phyloP scores from a whole-genome alignment of 92 coral and sea anemone species.

The Parazoanthus atlanticus region DNA sequence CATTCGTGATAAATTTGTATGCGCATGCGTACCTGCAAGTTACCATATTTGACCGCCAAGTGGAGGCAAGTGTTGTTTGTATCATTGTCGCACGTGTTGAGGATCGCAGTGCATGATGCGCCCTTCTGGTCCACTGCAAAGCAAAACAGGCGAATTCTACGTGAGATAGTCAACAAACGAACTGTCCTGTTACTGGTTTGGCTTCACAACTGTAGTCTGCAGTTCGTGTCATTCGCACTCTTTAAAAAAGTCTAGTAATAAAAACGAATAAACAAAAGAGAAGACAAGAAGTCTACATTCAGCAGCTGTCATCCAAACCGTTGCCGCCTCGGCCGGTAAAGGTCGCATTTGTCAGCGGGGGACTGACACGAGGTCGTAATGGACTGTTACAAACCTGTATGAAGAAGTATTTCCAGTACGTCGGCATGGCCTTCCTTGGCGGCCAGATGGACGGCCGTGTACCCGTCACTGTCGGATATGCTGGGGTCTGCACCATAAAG shows the following conservation, averaged over 20 bases:
- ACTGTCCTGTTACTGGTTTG: too few species aligned
- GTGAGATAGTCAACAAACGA: background rate
- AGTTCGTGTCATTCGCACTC: too few species aligned
- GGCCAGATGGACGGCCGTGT: constrained; percentile 74
- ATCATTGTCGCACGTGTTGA: constrained; percentile 64
- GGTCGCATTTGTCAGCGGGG: too few species aligned
- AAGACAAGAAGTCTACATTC: background rate
- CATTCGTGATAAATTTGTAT: background rate
- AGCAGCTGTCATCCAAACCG: too few species aligned
- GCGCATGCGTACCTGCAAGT: constrained; percentile 66
- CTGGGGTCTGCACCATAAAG: constrained; percentile 71
- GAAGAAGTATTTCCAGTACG: constrained; percentile 61
- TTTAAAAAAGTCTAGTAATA: too few species aligned
- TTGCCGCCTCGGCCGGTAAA: background rate
- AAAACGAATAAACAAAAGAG: too few species aligned
- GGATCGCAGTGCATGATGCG: constrained; percentile 63
- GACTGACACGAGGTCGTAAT: too few species aligned
- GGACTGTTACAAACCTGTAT: constrained; percentile 56
- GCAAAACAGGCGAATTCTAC: background rate
- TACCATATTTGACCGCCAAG: constrained; percentile 71
- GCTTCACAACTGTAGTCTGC: too few species aligned
- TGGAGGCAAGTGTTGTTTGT: constrained; percentile 77
- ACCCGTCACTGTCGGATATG: constrained; percentile 69
- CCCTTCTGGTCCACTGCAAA: constrained; percentile 60
- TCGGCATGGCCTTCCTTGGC: constrained; percentile 84